Base-by-base conservation (phyloP, 37 sponge, comb jelly and placozoan species). In the Mnemiopsis leidyi region DNA sequence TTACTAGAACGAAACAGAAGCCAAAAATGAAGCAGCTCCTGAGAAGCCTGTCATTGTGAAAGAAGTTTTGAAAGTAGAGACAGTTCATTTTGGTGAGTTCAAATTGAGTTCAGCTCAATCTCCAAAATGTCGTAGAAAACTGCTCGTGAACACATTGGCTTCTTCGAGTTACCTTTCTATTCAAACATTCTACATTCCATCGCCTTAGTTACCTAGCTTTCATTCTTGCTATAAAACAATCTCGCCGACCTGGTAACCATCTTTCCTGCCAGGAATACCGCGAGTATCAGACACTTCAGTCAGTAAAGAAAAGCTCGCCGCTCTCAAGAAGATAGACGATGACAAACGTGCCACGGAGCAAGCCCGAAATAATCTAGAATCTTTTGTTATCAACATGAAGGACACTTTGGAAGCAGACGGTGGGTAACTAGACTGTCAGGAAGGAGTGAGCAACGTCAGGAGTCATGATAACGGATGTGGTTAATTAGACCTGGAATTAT, bases 341-440 rank as follows among this genome's bases (percentile, higher is more conserved):
- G 35, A 33, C 0, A 85, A 85, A 37, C 33, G 90, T 16, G 90
- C 90, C 16, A 36, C 90, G 0, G 90, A 85, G 39, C 29, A 39
- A 25, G 40, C 90, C 2, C 38, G 90, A 61, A 85, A 85, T 25
- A 28, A 38, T 1, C 90, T 85, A 25, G 90, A 85, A 26, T 23
- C 90, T 13, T 85, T 85, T 21, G 90, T 85, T 18, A 85, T 85
- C 90, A 40, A 38, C 61, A 85, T 85, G 90, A 85, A 85, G 61
- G 90, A 85, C 23, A 7, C 21, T 0, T 48, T 48, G 13, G 61
- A 48, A 13, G 61, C 5, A 18, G 61, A 48, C 61, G 61, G 61
- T 48, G 5, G 13, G 61, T 48, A 18, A 18, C 61, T 48, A 48
- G n/a, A n/a, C n/a, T n/a, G n/a, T n/a, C n/a, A n/a, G n/a, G n/a